A percentile compares a stretch with the other conserved stretches of the same genome.
phyloP scores from a whole-genome alignment of 37 sponge, comb jelly and placozoan species.

The Halisarca cf. caerulea region DNA sequence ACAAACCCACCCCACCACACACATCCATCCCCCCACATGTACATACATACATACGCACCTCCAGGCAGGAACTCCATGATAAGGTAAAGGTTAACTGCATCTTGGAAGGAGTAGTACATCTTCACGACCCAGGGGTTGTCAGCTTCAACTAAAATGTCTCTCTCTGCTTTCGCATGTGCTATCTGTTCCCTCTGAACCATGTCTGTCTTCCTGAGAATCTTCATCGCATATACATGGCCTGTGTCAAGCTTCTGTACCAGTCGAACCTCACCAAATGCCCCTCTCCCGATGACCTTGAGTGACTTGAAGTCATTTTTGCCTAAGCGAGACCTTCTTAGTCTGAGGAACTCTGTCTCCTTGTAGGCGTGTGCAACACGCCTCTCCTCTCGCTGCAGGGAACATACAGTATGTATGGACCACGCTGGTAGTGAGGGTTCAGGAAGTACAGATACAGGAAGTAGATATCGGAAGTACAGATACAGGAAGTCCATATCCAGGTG shows the following conservation, averaged over 20 bases:
- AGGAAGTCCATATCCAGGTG: too few species aligned
- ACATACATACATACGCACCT: slow-evolving; percentile 35
- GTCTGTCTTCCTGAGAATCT: slow-evolving; percentile 93
- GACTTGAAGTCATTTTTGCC: slow-evolving; percentile 94
- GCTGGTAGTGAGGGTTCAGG: too few species aligned
- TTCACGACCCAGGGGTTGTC: slow-evolving; percentile 99
- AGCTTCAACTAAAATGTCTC: slow-evolving; percentile 96
- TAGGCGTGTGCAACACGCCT: slow-evolving; percentile 75
- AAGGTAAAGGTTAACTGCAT: slow-evolving; percentile 88
- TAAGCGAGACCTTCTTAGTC: slow-evolving; percentile 85
- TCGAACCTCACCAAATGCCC: slow-evolving; percentile 98
- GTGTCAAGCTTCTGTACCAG: slow-evolving; percentile 97
- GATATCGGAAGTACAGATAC: too few species aligned
- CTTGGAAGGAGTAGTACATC: slow-evolving; percentile 99
- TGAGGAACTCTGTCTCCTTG: slow-evolving; percentile 95
- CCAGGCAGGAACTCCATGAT: slow-evolving; percentile 96
- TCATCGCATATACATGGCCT: slow-evolving; percentile 99
- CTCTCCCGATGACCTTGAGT: slow-evolving; percentile 96
- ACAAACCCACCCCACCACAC: too few species aligned
- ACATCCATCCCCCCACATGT: too few species aligned
- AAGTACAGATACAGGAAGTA: too few species aligned
- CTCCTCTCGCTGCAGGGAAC: slow-evolving; percentile 63
- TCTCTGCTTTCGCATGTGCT: slow-evolving; percentile 95
- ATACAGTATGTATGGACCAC: too few species aligned
- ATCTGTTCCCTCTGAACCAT: slow-evolving; percentile 98